Percentiles rank a stretch among this genome's conserved stretches.
Conservation (phyloP, 2,888 invertebrate genomes). For the Diaprepes abbreviatus region DNA sequence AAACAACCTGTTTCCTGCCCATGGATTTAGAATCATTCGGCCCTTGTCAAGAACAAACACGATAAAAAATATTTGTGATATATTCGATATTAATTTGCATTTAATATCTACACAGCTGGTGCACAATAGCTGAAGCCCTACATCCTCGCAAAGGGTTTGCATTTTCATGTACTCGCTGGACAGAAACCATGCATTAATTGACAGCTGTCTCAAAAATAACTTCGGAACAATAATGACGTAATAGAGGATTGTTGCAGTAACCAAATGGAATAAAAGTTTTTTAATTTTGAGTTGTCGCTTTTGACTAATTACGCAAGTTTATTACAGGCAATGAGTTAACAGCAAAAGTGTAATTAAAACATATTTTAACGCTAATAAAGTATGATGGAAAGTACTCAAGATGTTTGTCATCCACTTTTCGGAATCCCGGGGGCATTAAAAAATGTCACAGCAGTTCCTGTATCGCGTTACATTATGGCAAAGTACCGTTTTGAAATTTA, state of each 20-base stretch:
- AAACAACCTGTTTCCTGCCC: too few relatives aligned
- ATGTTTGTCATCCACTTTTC: constrained; percentile 35
- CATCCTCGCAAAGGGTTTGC: not conserved
- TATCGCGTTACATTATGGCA: constrained; percentile 26
- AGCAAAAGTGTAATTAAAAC: too few relatives aligned
- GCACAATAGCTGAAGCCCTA: constrained; percentile 33
- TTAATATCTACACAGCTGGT: constrained; percentile 35
- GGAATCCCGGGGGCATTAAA: constrained; percentile 34
- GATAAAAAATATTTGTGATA: not conserved
- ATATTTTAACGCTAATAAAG: not conserved
- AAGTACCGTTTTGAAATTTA: constrained; percentile 18
- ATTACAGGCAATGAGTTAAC: too few relatives aligned
- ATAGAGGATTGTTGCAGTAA: too few relatives aligned
- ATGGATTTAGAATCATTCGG: too few relatives aligned
- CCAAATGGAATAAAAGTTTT: too few relatives aligned
- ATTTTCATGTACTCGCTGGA: constrained; percentile 26
- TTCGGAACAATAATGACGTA: constrained; percentile 3
- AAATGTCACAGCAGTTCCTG: constrained; percentile 28
- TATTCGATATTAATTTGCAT: constrained; percentile 26
- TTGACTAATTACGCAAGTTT: too few relatives aligned
- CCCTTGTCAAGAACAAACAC: not conserved
- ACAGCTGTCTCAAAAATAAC: constrained; percentile 34
- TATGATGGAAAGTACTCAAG: constrained; percentile 19
- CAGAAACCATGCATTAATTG: constrained; percentile 12
- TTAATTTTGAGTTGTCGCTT: too few relatives aligned